phyloP scores from a whole-genome alignment of 2,888 invertebrate species.

The Coleophora deauratella region DNA sequence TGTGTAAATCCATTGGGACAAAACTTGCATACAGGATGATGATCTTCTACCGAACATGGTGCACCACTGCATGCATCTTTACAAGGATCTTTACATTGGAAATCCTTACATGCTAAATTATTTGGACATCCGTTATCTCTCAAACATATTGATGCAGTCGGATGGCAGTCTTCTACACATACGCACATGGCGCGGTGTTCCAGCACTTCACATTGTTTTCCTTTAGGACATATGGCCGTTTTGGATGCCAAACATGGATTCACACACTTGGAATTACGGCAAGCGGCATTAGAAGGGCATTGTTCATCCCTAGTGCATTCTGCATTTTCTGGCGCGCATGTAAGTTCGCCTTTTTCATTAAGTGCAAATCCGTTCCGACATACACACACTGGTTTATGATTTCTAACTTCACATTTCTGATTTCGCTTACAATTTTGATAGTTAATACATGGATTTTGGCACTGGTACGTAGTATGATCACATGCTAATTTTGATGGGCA shows the following conservation, averaged over 20 bases:
- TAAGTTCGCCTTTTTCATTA: slow-evolving; percentile 89
- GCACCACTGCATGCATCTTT: slow-evolving; percentile 89
- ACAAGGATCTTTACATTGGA: slow-evolving; percentile 93
- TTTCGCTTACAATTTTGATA: slow-evolving; percentile 83
- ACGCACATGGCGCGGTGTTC: slow-evolving; percentile 91
- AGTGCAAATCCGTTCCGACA: slow-evolving; percentile 92
- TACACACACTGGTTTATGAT: slow-evolving; percentile 89
- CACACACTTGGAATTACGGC: slow-evolving; percentile 87
- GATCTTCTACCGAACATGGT: slow-evolving; percentile 95
- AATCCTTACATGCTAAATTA: slow-evolving; percentile 89
- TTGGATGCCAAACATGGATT: slow-evolving; percentile 85
- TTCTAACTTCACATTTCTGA: slow-evolving; percentile 91
- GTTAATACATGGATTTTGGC: slow-evolving; percentile 85
- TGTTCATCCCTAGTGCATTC: slow-evolving; percentile 88
- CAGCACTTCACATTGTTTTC: slow-evolving; percentile 90
- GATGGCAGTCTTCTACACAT: slow-evolving; percentile 90
- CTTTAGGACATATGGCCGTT: slow-evolving; percentile 81
- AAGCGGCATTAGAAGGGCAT: slow-evolving; percentile 90
- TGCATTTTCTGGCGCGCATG: slow-evolving; percentile 86
- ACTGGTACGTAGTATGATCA: slow-evolving; percentile 79
- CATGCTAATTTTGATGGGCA: slow-evolving; percentile 86
- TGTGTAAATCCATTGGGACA: slow-evolving; percentile 95
- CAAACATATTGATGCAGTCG: slow-evolving; percentile 89
- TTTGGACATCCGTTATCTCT: slow-evolving; percentile 91
- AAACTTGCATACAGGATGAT: slow-evolving; percentile 96